Evolutionary conservation across 2,113 vertebrate genomes (phyloP), one percentile per base, ranked within the genome.

Genomic region (Carassius auratus): DNA sequence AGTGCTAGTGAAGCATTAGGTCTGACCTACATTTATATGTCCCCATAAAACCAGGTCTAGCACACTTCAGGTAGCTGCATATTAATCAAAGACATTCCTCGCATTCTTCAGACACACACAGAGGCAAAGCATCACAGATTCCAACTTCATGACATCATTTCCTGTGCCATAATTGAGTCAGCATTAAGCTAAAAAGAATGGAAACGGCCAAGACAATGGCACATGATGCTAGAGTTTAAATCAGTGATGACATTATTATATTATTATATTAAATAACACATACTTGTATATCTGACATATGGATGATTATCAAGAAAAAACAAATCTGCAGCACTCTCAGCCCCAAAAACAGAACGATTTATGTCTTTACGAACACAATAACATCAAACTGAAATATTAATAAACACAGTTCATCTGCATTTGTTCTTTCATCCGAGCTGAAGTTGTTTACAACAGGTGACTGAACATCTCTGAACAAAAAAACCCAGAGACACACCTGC

Each of bases 1-100:
- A 62, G 71, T 87, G 89, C 92, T 86, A 90, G 86, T 88, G 82
- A 90, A 89, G 89, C 85, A 84, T 77, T 21, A 66, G 87, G 88
- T 91, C 85, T 94, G 93, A 93, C 92, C 94, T 90, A 93, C 90
- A 93, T 94, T 93, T 88, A 91, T 85, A 81, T 59, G 88, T 68
- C 89, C 86, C 91, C 90, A 85, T 93, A 92, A 91, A 85, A 91
- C 91, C 90, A 87, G 91, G 90, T 76, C 85, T 73, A 75, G 77
- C 79, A 79, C 80, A 77, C 68, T 36, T 52, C 81, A 85, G 76
- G 69, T 79, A 61, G 68, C 5, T 86, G 83, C 82, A 57, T 19
- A 55, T 75, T 38, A 30, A 86, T 86, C 77, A 21, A 59, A 73
- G 8, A 75, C 76, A 85, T 85, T 85, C 83, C 61, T 83, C 6